A percentile compares a stretch with the other conserved stretches of the same genome.
Conservation (phyloP, 2,888 invertebrate species). For the Alloscopus bannaensis region DNA sequence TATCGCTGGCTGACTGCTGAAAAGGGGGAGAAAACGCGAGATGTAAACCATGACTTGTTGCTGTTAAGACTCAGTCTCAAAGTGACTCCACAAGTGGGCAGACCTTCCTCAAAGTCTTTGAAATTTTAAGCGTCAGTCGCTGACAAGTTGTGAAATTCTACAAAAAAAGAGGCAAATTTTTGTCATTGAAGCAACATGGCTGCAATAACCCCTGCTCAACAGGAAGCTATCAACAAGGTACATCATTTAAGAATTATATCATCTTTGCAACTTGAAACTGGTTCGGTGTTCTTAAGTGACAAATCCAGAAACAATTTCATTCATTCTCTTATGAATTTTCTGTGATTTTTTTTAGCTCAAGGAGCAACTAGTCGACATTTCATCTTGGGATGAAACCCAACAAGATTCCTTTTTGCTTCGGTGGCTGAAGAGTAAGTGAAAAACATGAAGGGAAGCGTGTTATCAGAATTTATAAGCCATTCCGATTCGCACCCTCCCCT, state of each 20-base stretch:
- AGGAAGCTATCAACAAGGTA: slow-evolving; percentile 62
- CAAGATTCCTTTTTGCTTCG: slow-evolving; percentile 69
- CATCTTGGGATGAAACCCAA: slow-evolving; percentile 66
- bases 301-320: no score
- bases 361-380: slow-evolving; percentile 68
- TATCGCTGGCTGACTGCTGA: neutral
- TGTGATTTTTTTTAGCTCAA: slow-evolving; percentile 65
- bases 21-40: neutral
- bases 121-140: neutral
- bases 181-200: slow-evolving; percentile 33
- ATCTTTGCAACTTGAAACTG: neutral
- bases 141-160: neutral
- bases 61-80: slow-evolving; percentile 51
- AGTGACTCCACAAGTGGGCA: slow-evolving; percentile 44
- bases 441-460: no score
- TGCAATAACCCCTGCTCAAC: slow-evolving; percentile 53
- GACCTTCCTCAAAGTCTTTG: slow-evolving; percentile 5
- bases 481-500: no score
- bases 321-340: no score
- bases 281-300: neutral
- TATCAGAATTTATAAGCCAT: no score
- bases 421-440: slow-evolving; percentile 68
- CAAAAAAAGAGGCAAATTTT: no score
- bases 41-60: slow-evolving; percentile 50
- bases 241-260: neutral